Conservation (phyloP, 2,113 vertebrate species). For the Myrmecophaga tridactyla region DNA sequence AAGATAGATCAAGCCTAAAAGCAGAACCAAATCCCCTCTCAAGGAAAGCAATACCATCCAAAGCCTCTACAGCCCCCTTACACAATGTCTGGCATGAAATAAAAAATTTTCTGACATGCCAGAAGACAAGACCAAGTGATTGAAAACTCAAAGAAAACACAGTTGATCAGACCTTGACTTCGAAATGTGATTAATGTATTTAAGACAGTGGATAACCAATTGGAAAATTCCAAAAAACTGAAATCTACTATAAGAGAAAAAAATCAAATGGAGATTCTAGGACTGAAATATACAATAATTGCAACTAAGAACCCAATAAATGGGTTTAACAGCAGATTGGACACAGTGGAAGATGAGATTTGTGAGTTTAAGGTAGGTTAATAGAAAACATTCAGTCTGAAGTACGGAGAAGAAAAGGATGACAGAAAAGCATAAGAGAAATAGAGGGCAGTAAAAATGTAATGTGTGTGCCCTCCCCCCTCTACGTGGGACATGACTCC, state of each 20-base stretch:
- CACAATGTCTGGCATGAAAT: fast-evolving
- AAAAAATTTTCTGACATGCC: too few relatives aligned
- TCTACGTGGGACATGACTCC: too few relatives aligned
- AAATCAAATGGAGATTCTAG: neutral
- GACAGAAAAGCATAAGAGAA: neutral
- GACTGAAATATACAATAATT: neutral
- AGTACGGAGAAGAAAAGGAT: neutral
- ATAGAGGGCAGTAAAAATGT: neutral
- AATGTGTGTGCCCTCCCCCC: fast-evolving
- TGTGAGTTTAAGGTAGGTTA: neutral
- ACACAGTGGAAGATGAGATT: neutral
- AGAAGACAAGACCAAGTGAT: neutral
- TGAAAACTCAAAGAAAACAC: neutral
- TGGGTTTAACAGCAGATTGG: neutral
- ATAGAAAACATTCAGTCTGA: neutral
- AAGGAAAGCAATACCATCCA: neutral
- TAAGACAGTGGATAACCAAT: neutral
- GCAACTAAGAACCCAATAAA: neutral
- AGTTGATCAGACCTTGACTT: neutral
- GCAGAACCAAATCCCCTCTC: neutral
- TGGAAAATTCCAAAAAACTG: neutral
- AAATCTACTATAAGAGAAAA: neutral
- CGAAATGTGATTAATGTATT: neutral
- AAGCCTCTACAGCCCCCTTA: neutral
- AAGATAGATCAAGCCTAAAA: neutral